A percentile compares a stretch with the other conserved stretches of the same genome.
phyloP scores from a whole-genome alignment of 2,797 vertebrate species.

The Spinus pinus region DNA sequence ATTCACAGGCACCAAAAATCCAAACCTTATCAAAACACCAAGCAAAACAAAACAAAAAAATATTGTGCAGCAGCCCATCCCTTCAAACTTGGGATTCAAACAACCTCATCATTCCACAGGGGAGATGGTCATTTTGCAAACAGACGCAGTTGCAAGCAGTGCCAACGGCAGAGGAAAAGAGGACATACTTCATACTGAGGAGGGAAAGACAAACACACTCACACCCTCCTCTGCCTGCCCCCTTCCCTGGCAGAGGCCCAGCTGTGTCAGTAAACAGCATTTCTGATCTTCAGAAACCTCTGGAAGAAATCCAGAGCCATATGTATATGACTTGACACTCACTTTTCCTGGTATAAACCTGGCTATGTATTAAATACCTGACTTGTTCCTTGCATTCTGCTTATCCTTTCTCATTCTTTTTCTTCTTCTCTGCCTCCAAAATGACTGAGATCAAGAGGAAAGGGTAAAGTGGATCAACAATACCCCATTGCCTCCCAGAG shows the following conservation, averaged over 20 bases:
- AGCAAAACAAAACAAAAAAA: not conserved
- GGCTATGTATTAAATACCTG: not conserved
- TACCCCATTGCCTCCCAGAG: not conserved
- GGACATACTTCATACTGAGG: constrained; percentile 43
- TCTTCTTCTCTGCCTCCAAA: not conserved
- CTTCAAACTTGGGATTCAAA: not conserved
- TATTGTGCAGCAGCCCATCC: not conserved
- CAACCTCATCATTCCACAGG: not conserved
- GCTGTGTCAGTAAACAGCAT: constrained; percentile 50
- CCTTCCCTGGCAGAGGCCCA: constrained; percentile 25
- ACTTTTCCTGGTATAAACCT: not conserved
- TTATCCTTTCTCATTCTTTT: not conserved
- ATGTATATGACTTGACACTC: not conserved
- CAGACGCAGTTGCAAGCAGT: not conserved
- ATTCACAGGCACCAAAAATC: not conserved
- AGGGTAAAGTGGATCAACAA: not conserved
- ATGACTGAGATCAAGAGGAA: not conserved
- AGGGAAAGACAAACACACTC: constrained; percentile 63
- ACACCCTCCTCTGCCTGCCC: not conserved
- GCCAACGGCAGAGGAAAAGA: constrained; percentile 18
- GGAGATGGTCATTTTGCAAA: constrained; percentile 28
- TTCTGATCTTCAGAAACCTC: constrained; percentile 32
- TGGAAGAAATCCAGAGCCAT: constrained; percentile 53
- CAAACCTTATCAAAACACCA: not conserved
- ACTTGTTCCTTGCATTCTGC: not conserved